These are phyloP conservation scores for Siniperca knerii DNA, from an alignment of 2,113 vertebrate genomes.

Conservation along the genomic window DNA sequence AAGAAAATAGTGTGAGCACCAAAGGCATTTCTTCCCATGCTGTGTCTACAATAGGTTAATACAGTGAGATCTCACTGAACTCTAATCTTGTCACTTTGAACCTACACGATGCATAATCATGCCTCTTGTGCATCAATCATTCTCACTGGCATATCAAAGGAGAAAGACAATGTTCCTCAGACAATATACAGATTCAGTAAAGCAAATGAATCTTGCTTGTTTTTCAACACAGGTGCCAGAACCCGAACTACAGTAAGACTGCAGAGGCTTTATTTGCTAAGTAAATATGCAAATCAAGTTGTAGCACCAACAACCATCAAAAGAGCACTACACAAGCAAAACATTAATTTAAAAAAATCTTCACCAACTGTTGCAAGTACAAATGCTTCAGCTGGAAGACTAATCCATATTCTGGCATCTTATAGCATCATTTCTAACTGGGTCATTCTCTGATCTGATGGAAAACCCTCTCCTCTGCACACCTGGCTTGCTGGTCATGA, in stretches of 20 bases:
- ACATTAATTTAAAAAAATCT: conserved; percentile 1
- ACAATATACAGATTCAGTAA: conserved; percentile 2
- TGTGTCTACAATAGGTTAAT: conserved; percentile 6
- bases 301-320: conserved; percentile 10
- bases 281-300: conserved; percentile 48
- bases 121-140: conserved; percentile 23
- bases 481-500: neutral
- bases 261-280: conserved; percentile 29
- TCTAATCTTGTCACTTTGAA: conserved; percentile 17
- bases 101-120: neutral
- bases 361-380: conserved; percentile 52
- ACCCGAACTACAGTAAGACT: neutral
- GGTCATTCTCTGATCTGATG: conserved; percentile 26
- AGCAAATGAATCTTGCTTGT: conserved; percentile 11
- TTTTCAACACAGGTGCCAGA: conserved; percentile 21
- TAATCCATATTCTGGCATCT: conserved; percentile 42
- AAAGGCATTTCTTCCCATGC: conserved; percentile 11
- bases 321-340: conserved; percentile 28
- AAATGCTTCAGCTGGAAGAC: conserved; percentile 45
- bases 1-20: conserved; percentile 30
- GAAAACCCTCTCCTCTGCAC: conserved; percentile 10
- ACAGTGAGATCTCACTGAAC: conserved; percentile 18
- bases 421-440: conserved; percentile 22
- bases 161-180: neutral
- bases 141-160: neutral